Evolutionary conservation across 2,113 vertebrate genomes (phyloP).

Genomic region (Arothron firmamentum): DNA sequence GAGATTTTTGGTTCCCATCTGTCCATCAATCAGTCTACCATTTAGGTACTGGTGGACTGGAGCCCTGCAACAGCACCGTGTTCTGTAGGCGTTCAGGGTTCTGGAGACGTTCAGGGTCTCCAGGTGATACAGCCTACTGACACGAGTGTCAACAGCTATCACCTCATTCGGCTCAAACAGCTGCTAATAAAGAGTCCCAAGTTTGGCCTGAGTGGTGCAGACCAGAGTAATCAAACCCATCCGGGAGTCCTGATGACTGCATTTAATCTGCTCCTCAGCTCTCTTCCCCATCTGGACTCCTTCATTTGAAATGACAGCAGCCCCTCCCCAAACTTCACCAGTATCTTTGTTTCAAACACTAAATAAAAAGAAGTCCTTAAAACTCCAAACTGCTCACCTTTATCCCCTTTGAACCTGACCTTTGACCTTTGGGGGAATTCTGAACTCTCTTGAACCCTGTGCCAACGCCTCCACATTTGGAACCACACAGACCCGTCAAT

Average conservation of each 20-base stretch:
- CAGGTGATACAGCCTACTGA: not conserved
- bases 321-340: conserved; percentile 68
- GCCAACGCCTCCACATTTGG: conserved; percentile 36
- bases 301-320: conserved; percentile 24
- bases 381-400: conserved; percentile 76
- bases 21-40: not conserved
- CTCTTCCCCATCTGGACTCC: not conserved
- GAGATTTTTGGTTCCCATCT: not conserved
- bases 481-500: conserved; percentile 32
- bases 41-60: not conserved
- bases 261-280: not conserved
- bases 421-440: conserved; percentile 65
- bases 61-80: no score
- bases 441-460: conserved; percentile 59
- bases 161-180: no score
- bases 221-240: not conserved
- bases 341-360: conserved; percentile 83
- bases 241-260: not conserved
- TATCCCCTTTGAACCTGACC: conserved; percentile 79
- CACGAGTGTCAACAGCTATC: no score
- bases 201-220: no score
- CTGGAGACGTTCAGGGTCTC: no score
- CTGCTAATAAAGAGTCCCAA: no score
- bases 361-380: conserved; percentile 81
- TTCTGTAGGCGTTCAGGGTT: no score